A percentile compares a stretch with the other conserved stretches of the same genome.
Evolutionary conservation across 2,888 invertebrate genomes (phyloP).

Genomic region (Anthophora plumipes): DNA sequence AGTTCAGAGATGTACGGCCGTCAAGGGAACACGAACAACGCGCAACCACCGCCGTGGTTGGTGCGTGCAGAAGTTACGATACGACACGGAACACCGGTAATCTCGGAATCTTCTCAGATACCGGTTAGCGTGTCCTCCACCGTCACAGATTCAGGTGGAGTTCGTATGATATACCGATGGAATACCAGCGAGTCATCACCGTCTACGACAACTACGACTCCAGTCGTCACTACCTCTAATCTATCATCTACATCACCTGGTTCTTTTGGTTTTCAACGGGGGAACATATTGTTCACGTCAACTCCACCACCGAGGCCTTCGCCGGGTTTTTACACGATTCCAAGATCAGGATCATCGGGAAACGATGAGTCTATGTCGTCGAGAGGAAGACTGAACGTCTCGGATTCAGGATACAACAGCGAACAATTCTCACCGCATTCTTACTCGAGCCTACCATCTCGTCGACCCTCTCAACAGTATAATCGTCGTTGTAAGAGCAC

Average conservation of each 20-base stretch:
- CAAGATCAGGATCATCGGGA: constrained; percentile 69
- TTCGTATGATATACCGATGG: constrained; percentile 86
- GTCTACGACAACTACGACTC: constrained; percentile 28
- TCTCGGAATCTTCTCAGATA: constrained; percentile 72
- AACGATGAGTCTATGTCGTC: constrained; percentile 65
- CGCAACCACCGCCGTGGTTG: constrained; percentile 87
- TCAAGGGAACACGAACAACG: constrained; percentile 51
- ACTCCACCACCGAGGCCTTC: constrained; percentile 82
- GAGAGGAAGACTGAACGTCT: constrained; percentile 65
- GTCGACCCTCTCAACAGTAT: constrained; percentile 82
- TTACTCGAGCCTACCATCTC: constrained; percentile 77
- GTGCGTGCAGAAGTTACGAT: constrained; percentile 89
- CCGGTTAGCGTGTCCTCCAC: constrained; percentile 80
- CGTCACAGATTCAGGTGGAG: constrained; percentile 84
- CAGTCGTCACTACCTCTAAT: constrained; percentile 30
- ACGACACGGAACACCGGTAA: constrained; percentile 85
- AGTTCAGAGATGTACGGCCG: constrained; percentile 69
- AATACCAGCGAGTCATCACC: constrained; percentile 74
- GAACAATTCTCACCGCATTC: constrained; percentile 85
- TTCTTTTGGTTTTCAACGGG: constrained; percentile 85
- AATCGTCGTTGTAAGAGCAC: constrained; percentile 88
- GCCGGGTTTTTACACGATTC: constrained; percentile 76
- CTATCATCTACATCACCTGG: constrained; percentile 51
- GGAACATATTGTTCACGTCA: constrained; percentile 86
- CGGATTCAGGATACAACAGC: constrained; percentile 86